Percentiles rank a stretch among this genome's conserved stretches.
phyloP scores from a whole-genome alignment of 2,888 invertebrate species.

The Alsophila aescularia region DNA sequence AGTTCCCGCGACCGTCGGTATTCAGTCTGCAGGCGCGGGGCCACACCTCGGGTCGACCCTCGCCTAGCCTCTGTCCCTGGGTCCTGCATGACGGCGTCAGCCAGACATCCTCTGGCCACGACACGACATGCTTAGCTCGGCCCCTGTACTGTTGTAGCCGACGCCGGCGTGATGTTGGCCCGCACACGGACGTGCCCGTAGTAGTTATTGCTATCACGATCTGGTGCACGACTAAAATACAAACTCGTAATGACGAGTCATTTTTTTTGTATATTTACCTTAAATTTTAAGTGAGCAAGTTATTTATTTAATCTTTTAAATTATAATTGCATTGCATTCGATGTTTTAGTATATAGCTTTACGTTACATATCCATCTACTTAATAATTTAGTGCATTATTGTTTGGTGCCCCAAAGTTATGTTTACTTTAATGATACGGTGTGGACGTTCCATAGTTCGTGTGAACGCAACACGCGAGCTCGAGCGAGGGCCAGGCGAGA shows the following conservation, averaged over 20 bases:
- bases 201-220: not conserved
- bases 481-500: no score
- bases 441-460: not conserved
- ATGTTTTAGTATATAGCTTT: conserved; percentile 27
- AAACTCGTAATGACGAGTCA: no score
- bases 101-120: no score
- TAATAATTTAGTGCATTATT: conserved; percentile 19
- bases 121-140: no score
- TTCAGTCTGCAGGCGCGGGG: no score
- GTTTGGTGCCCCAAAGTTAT: conserved; percentile 17
- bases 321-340: not conserved
- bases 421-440: not conserved
- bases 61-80: no score
- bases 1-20: no score
- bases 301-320: conserved; percentile 33
- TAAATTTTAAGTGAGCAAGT: conserved; percentile 25
- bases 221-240: not conserved
- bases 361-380: conserved; percentile 17
- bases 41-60: no score
- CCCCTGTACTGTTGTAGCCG: no score
- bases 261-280: conserved; percentile 1
- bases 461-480: not conserved
- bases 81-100: no score
- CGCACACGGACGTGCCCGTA: no score
- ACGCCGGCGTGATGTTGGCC: no score